Percentiles rank a stretch among this genome's conserved stretches.
Evolutionary conservation across 2,888 invertebrate genomes (phyloP).

Genomic region (Sphaerophoria taeniata): DNA sequence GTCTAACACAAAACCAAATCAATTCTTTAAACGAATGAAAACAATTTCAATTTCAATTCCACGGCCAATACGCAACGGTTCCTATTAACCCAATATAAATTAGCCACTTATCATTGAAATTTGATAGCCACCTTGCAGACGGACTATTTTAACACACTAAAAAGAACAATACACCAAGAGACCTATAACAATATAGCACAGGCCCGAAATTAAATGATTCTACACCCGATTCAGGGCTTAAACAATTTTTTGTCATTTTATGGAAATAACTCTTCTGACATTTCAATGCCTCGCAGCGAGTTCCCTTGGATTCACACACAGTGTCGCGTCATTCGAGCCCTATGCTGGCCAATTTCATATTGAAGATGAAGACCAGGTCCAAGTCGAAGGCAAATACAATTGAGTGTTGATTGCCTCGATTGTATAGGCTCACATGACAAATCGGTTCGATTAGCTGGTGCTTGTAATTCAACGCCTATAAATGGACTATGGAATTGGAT

Average conservation of each 20-base stretch:
- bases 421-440: slow-evolving; percentile 79
- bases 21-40: slow-evolving; percentile 6
- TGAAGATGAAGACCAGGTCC: not conserved
- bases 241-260: slow-evolving; percentile 32
- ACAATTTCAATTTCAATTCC: slow-evolving; percentile 48
- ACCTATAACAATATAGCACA: slow-evolving; percentile 23
- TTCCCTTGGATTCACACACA: not conserved
- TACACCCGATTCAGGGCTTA: slow-evolving; percentile 44
- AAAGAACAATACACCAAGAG: not conserved
- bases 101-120: slow-evolving; percentile 62
- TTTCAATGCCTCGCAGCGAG: slow-evolving; percentile 30
- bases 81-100: slow-evolving; percentile 64
- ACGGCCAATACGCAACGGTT: slow-evolving; percentile 30
- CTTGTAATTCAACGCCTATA: slow-evolving; percentile 83
- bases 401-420: slow-evolving; percentile 81
- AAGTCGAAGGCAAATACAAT: slow-evolving; percentile 76
- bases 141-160: not conserved
- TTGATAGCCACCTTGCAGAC: slow-evolving; percentile 49
- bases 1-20: slow-evolving; percentile 5
- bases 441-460: slow-evolving; percentile 82
- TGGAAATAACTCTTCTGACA: slow-evolving; percentile 24
- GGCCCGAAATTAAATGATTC: slow-evolving; percentile 37
- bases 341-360: slow-evolving; percentile 3
- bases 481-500: slow-evolving; percentile 82
- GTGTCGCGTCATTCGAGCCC: too few species aligned